A percentile compares a stretch with the other conserved stretches of the same genome.
Evolutionary conservation across 2,888 invertebrate genomes (phyloP).

Genomic region (Zootermopsis nevadensis): DNA sequence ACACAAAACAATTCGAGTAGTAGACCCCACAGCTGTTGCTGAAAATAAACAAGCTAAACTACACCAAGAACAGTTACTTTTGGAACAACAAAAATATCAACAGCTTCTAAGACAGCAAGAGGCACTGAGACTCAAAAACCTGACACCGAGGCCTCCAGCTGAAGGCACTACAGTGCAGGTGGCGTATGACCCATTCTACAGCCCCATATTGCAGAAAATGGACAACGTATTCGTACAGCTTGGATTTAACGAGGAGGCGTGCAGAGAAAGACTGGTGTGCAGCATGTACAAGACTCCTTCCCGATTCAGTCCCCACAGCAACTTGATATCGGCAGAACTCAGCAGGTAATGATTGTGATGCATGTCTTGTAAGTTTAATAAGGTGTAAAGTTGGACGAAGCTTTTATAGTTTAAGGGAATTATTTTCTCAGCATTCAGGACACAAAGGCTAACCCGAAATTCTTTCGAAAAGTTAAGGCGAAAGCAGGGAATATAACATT

Average conservation of each 20-base stretch:
- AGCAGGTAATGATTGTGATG: constrained; percentile 58
- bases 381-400: too few relatives aligned
- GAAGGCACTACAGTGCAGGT: constrained; percentile 48
- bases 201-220: constrained; percentile 60
- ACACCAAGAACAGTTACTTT: constrained; percentile 49
- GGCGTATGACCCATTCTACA: constrained; percentile 60
- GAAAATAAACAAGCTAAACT: constrained; percentile 33
- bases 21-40: background rate
- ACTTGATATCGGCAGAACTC: constrained; percentile 60
- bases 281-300: constrained; percentile 61
- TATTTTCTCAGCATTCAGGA: too few relatives aligned
- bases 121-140: constrained; percentile 62
- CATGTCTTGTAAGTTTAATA: too few relatives aligned
- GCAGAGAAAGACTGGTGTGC: constrained; percentile 60
- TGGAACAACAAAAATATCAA: constrained; percentile 41
- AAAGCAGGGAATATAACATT: too few relatives aligned
- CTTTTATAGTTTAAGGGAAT: too few relatives aligned
- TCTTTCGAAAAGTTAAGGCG: too few relatives aligned
- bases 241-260: constrained; percentile 60
- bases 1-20: background rate
- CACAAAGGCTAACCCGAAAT: too few relatives aligned
- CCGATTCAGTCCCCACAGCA: constrained; percentile 61
- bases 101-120: constrained; percentile 69
- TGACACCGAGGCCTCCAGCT: constrained; percentile 46
- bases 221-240: constrained; percentile 61